Evolutionary conservation across 2,888 invertebrate genomes (phyloP), one percentile per base, ranked within the genome.

Genomic region (Zele albiditarsus): DNA sequence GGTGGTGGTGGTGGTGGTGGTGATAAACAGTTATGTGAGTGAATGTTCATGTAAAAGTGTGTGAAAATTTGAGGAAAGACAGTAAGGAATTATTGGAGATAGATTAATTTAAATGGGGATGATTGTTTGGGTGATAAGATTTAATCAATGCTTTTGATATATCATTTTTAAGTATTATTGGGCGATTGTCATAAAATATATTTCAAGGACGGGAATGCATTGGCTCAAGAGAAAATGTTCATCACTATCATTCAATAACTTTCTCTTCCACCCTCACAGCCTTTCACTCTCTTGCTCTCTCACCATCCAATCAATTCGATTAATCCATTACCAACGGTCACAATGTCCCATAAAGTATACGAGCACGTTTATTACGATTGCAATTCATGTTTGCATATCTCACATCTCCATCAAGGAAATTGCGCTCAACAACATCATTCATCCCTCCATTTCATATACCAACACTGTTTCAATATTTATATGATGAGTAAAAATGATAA

Each of bases 221-320:
- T 53, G 53, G 8, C 2, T 20, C 6, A 2, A 31, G 20, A 6
- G 20, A 38, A 14, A 63, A 63, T 63, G 8, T 63, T 31, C 23
- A 38, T 38, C 63, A 38, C 63, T 10, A 53, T 23, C 53, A 20
- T 53, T 8, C 53, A n/a, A 20, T 53, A 20, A 53, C 20, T 8
- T 23, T 53, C 53, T 23, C 46, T 46, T 46, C 16, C 46, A n/a
- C 0, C 46, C 46, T 46, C 46, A n/a, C n/a, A 28, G 5, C 20
- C 33, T 33, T 33, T 53, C 27, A 25, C 27, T 20, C n/a, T 31
- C 8, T 68, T 46, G 14, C 49, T 33, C 31, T 16, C n/a, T n/a
- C n/a, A n/a, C n/a, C n/a, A 57, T 53, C 68, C 57, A 69, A 69
- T 69, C 68, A 69, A 57, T 69, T 53, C 57, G 28, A 57, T 69